These are phyloP conservation scores for Brachirus orientalis DNA, from an alignment of 2,113 vertebrate species.

Conservation along the genomic window DNA sequence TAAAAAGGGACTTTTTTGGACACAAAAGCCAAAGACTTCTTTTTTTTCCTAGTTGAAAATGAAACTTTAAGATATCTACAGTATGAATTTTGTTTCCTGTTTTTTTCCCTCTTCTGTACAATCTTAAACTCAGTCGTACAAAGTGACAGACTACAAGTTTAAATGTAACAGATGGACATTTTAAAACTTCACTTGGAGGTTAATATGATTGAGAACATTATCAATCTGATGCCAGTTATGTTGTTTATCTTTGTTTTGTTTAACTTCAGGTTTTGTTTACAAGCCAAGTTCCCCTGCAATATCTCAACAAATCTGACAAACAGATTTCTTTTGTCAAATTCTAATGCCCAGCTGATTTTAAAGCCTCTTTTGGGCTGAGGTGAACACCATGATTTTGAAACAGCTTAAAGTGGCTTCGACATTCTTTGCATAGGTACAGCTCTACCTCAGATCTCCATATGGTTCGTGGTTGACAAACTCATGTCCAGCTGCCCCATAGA, in stretches of 20 bases:
- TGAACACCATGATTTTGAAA: slow-evolving; percentile 24
- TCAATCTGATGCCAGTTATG: slow-evolving; percentile 50
- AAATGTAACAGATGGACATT: slow-evolving; percentile 40
- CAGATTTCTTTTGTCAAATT: slow-evolving; percentile 3
- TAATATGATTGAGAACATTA: slow-evolving; percentile 49
- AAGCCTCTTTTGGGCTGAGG: slow-evolving; percentile 4
- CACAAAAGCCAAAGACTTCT: slow-evolving; percentile 78
- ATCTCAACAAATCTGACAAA: slow-evolving; percentile 19
- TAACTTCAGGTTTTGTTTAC: slow-evolving; percentile 79
- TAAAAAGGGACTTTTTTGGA: slow-evolving; percentile 50
- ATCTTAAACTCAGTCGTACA: slow-evolving; percentile 51
- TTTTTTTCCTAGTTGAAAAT: slow-evolving; percentile 39
- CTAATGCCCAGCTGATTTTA: slow-evolving; percentile 14
- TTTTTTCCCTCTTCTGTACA: slow-evolving; percentile 54
- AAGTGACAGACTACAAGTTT: slow-evolving; percentile 35
- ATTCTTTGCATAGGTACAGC: slow-evolving; percentile 69
- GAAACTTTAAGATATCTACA: slow-evolving; percentile 35
- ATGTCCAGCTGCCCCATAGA: slow-evolving; percentile 41
- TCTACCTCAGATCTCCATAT: slow-evolving; percentile 78
- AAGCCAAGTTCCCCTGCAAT: slow-evolving; percentile 52
- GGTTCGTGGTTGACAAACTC: slow-evolving; percentile 35
- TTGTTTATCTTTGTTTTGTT: slow-evolving; percentile 38
- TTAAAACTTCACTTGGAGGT: slow-evolving; percentile 44
- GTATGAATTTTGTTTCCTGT: slow-evolving; percentile 37
- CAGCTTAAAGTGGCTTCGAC: slow-evolving; percentile 56